Evolutionary conservation across 2,113 vertebrate genomes (phyloP), one percentile per base, ranked within the genome.

Genomic region (Cyanistes caeruleus): DNA sequence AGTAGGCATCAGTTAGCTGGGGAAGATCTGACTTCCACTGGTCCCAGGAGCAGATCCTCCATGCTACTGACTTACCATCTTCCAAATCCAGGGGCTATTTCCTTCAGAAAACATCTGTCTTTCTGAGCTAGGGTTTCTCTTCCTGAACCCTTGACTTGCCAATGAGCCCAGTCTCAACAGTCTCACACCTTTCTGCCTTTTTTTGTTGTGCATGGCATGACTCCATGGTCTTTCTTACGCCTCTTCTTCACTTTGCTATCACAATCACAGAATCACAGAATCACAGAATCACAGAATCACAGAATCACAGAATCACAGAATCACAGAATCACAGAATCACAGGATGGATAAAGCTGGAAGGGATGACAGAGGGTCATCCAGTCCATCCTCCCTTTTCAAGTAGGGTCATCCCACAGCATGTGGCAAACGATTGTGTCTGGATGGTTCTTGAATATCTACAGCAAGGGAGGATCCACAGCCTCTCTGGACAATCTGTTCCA

Each of bases 401-500:
- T 3, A 49, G 49, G 9, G 25, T 31, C 67, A 56, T 35, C 10
- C 41, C 25, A 6, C 9, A 49, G 13, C 28, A 49, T 3, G 15
- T 7, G 6, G 21, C 16, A n/a, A 24, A 49, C 0, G 3, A 64
- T 11, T 70, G 9, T 46, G 35, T 55, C 41, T 19, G 4, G 8
- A 48, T 55, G 16, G 20, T 14, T 79, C 41, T 63, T 35, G 20
- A 55, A 49, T 49, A 49, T 41, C 41, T 72, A 3, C 49, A 56
- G 20, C 0, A 0, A 69, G 23, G 30, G 11, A 62, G 13, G 25
- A 1, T 21, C 13, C 24, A 63, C 30, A 48, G 3, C 41, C 7
- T n/a, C 48, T 49, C 58, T 41, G 20, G 3, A 7, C 24, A 72
- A 25, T 1, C n/a, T 63, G 41, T 31, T 56, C 46, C 75, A 49